These are phyloP conservation scores for Papilio helenus DNA, from an alignment of 1,140 invertebrate genomes.

Conservation along the genomic window DNA sequence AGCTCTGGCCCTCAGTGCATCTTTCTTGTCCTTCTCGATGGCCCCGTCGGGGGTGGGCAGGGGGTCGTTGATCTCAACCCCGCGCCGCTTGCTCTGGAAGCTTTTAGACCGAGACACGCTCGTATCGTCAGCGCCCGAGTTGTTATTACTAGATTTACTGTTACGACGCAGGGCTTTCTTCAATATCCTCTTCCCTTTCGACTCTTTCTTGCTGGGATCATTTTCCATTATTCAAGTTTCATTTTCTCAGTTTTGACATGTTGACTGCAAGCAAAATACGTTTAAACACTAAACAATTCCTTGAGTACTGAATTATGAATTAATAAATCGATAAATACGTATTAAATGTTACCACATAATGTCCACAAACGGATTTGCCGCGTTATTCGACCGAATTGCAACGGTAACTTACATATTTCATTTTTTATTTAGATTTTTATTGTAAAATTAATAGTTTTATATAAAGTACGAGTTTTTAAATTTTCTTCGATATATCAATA, in stretches of 20 bases:
- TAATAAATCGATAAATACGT: conserved; percentile 10
- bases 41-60: conserved; percentile 64
- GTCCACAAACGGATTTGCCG: background rate
- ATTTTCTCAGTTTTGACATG: conserved; percentile 41
- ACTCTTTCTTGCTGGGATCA: conserved; percentile 79
- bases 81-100: conserved; percentile 56
- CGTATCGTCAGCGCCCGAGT: conserved; percentile 56
- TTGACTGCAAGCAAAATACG: conserved; percentile 41
- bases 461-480: conserved; percentile 17
- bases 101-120: conserved; percentile 65
- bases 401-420: conserved; percentile 36
- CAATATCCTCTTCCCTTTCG: conserved; percentile 73
- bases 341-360: conserved; percentile 40
- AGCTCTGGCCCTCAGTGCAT: background rate
- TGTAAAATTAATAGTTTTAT: conserved; percentile 23
- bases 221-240: conserved; percentile 74
- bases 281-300: conserved; percentile 33
- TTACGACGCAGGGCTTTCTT: conserved; percentile 71
- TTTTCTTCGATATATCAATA: conserved; percentile 33
- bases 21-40: conserved; percentile 45
- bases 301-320: conserved; percentile 1
- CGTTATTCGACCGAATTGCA: conserved; percentile 22
- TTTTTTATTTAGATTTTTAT: conserved; percentile 36
- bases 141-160: conserved; percentile 71
- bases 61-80: conserved; percentile 63